These are phyloP conservation scores for Oncorhynchus masou DNA, from an alignment of 2,113 vertebrate genomes.

Conservation along the genomic window DNA sequence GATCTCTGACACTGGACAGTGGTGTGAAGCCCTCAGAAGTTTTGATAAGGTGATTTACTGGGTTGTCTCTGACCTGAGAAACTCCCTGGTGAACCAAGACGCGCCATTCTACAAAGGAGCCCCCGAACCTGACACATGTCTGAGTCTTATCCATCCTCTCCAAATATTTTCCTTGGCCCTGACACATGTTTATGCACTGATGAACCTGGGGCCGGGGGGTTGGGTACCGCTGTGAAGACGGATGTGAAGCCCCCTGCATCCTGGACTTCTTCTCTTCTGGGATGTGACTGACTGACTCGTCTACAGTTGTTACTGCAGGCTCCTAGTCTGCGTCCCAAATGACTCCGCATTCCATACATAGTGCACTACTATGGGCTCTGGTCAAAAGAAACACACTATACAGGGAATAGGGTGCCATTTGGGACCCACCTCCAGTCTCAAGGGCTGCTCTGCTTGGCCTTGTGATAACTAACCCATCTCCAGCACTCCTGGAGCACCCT, in stretches of 20 bases:
- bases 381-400: no score
- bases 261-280: slow-evolving; percentile 41
- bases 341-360: no score
- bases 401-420: no score
- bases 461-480: background rate
- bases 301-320: background rate
- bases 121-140: slow-evolving; percentile 41
- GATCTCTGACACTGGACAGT: slow-evolving; percentile 7
- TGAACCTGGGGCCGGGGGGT: slow-evolving; percentile 38
- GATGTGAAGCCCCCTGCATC: slow-evolving; percentile 48
- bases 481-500: background rate
- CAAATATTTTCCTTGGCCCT: slow-evolving; percentile 63
- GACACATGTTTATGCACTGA: slow-evolving; percentile 59
- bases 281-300: slow-evolving; percentile 14
- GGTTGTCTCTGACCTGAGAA: slow-evolving; percentile 31
- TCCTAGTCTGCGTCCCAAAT: no score
- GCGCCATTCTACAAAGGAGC: background rate
- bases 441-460: slow-evolving; percentile 12
- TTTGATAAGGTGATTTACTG: background rate
- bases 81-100: slow-evolving; percentile 35
- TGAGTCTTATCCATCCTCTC: slow-evolving; percentile 46
- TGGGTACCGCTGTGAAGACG: slow-evolving; percentile 44
- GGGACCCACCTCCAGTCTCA: background rate
- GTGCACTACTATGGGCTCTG: no score
- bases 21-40: slow-evolving; percentile 7